Evolutionary conservation across 1,140 invertebrate genomes (phyloP).

Genomic region (Eueides isabella): DNA sequence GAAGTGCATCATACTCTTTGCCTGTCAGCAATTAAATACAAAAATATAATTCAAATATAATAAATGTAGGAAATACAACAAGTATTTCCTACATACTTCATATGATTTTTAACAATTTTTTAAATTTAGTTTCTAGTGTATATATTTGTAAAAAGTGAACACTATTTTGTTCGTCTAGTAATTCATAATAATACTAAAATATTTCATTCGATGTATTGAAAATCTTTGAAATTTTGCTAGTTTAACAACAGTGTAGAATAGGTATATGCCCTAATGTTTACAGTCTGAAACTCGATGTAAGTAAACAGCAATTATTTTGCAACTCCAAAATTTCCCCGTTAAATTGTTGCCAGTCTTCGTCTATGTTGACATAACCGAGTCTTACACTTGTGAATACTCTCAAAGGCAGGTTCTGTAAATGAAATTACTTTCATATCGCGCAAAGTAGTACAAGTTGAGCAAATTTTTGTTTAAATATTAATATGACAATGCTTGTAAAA

Average conservation of each 20-base stretch:
- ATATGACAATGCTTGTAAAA: background rate
- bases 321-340: slow-evolving; percentile 32
- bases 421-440: slow-evolving; percentile 10
- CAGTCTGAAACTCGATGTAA: slow-evolving; percentile 18
- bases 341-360: slow-evolving; percentile 27
- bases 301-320: slow-evolving; percentile 34
- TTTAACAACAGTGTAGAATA: background rate
- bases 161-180: too few relatives aligned
- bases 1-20: too few relatives aligned
- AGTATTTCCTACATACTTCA: too few relatives aligned
- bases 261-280: slow-evolving; percentile 7
- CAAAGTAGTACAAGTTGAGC: background rate
- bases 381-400: slow-evolving; percentile 6
- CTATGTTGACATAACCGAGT: slow-evolving; percentile 25
- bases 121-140: too few relatives aligned
- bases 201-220: background rate
- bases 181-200: background rate
- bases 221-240: background rate
- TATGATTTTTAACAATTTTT: too few relatives aligned
- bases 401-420: slow-evolving; percentile 10
- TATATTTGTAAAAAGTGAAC: too few relatives aligned
- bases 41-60: too few relatives aligned
- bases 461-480: background rate
- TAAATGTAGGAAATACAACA: too few relatives aligned
- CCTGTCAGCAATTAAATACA: too few relatives aligned